These are phyloP conservation scores for Acheta domesticus DNA, from an alignment of 2,888 invertebrate species.

Conservation along the genomic window DNA sequence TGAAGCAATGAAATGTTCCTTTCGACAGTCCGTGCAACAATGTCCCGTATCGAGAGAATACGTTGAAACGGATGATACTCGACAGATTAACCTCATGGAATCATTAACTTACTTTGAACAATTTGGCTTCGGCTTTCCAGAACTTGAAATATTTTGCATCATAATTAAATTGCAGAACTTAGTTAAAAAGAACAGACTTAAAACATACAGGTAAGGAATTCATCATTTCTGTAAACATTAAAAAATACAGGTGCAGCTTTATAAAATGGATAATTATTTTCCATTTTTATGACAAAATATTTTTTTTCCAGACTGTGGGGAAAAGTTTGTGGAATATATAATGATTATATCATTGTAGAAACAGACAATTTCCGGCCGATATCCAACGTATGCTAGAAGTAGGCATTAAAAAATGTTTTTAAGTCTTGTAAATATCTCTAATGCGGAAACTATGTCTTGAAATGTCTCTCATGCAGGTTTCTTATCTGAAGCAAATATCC, in stretches of 20 bases:
- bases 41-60: background rate
- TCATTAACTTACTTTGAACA: slow-evolving; percentile 57
- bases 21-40: too few species aligned
- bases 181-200: slow-evolving; percentile 56
- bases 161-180: slow-evolving; percentile 72
- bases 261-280: too few species aligned
- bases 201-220: slow-evolving; percentile 44
- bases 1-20: background rate
- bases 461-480: too few species aligned
- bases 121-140: slow-evolving; percentile 72
- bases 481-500: too few species aligned
- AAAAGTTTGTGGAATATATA: slow-evolving; percentile 73
- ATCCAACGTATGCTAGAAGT: background rate
- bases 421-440: too few species aligned
- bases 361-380: slow-evolving; percentile 49
- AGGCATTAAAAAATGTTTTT: background rate
- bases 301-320: slow-evolving; percentile 72
- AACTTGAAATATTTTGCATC: slow-evolving; percentile 69
- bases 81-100: slow-evolving; percentile 52
- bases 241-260: too few species aligned
- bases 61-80: slow-evolving; percentile 46
- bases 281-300: too few species aligned
- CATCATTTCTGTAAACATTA: too few species aligned
- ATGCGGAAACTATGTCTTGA: too few species aligned
- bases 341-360: slow-evolving; percentile 79